Evolutionary conservation across 2,888 invertebrate species (phyloP).

Genomic region (Acanthosoma haemorrhoidale): DNA sequence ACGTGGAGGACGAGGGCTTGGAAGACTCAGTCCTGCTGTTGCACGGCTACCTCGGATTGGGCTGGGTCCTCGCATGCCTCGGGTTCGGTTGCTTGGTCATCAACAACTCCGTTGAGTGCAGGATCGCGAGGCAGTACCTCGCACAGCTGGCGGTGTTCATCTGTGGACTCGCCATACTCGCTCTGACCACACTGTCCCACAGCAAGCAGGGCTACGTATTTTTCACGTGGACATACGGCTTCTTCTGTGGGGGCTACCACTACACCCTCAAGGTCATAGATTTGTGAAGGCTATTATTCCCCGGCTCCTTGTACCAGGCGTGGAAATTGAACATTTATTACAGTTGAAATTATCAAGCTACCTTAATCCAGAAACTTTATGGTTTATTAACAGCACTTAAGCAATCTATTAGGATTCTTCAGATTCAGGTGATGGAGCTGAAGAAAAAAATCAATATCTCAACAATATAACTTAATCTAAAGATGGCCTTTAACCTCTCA

Average conservation of each 20-base stretch:
- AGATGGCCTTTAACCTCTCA: too few relatives aligned
- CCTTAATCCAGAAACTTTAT: too few relatives aligned
- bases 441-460: too few relatives aligned
- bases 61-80: slow-evolving; percentile 76
- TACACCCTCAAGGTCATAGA: slow-evolving; percentile 84
- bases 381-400: too few relatives aligned
- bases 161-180: slow-evolving; percentile 69
- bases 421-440: too few relatives aligned
- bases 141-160: slow-evolving; percentile 69
- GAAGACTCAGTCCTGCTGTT: slow-evolving; percentile 59
- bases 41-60: slow-evolving; percentile 72
- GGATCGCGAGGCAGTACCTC: slow-evolving; percentile 78
- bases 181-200: slow-evolving; percentile 69
- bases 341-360: too few relatives aligned
- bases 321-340: too few relatives aligned
- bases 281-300: too few relatives aligned
- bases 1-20: slow-evolving; percentile 69
- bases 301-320: too few relatives aligned
- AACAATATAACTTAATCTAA: too few relatives aligned
- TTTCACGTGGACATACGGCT: slow-evolving; percentile 78
- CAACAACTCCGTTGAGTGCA: slow-evolving; percentile 74
- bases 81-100: slow-evolving; percentile 77
- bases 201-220: slow-evolving; percentile 71
- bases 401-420: too few relatives aligned
- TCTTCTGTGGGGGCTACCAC: slow-evolving; percentile 82